Base-by-base conservation (phyloP, 2,113 vertebrate genomes). In the Neotoma lepida region DNA sequence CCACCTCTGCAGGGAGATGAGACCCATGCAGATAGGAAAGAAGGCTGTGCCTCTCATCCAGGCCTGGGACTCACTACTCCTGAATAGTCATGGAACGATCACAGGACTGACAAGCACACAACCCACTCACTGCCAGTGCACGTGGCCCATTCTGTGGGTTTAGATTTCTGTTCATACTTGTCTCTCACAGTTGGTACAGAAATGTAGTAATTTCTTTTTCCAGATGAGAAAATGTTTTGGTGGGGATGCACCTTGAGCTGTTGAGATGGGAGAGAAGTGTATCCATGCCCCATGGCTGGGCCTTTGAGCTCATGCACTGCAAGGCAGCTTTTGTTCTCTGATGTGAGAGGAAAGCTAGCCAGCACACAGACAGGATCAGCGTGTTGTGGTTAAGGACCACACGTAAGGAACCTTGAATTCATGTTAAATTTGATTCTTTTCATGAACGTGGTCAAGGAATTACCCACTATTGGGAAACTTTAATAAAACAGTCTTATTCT, bases 311-410 rank as follows among this genome's bases (percentile, higher is more conserved):
- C 7, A 4, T 33, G 58, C 33, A 41, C 73, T 26, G 15, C 58
- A 63, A 51, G 15, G 58, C 84, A 71, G 33, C 44, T 39, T 24
- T 28, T 82, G 6, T n/a, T 20, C 63, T 70, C 49, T 54, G 70
- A 41, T 1, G 7, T 93, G 12, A 80, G 49, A 61, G 39, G 64
- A 77, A 35, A 70, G 33, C 80, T 6, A 64, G 82, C 61, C 0
- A 1, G 0, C 70, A 24, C 2, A 7, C 2, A 0, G 30, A 33
- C 46, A 4, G 49, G 1, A 13, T 18, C 17, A 20, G 30, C 22
- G 0, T n/a, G 26, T 30, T 64, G 71, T 4, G 6, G 66, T 63
- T 74, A 54, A 86, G 44, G 22, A 14, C 22, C 7, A 0, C 0
- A 0, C 22, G 17, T 35, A 28, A 39, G 71, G 64, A n/a, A 44